Evolutionary conservation across 2,888 invertebrate genomes (phyloP), one percentile per base, ranked within the genome.

Genomic region (Teinopalpus imperialis): DNA sequence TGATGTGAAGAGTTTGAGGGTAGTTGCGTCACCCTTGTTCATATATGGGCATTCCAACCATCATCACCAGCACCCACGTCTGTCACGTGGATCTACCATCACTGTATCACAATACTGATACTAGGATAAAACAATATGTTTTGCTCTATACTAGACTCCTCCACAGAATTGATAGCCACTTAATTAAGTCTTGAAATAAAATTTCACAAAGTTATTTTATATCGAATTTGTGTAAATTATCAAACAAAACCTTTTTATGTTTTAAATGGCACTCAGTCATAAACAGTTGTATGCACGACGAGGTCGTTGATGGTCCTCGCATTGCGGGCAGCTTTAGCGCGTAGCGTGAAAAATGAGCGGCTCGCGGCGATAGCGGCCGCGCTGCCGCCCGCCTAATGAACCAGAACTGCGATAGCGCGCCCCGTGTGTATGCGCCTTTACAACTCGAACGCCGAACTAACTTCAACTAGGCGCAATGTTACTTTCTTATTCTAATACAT

Each of bases 321-420:
- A 20, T 24, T 23, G 35, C 10, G 31, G 29, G 16, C 27, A 12
- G 29, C 8, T 24, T 43, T 43, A 29, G 49, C 55, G 48, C 41
- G 66, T 63, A 45, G 68, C 61, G 69, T 82, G 83, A 86, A 83
- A 86, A 85, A 82, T 83, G 81, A 76, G 67, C 66, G 65, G 71
- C 61, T 61, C 59, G 63, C 66, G 59, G 69, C 72, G 81, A 81
- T 80, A 81, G 74, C 60, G 56, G 30, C 48, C 54, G 64, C 57
- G 53, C 60, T 64, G 59, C 54, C 65, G 62, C 59, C 59, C 68
- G 74, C 72, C 66, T 86, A 87, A 87, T 87, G 86, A 86, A 82
- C 69, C 70, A 82, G 87, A 87, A 87, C 57, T 69, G 57, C 67
- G 86, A 87, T 87, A 86, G 77, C 67, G 71, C 71, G 75, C 74